Base-by-base conservation (phyloP, 2,113 vertebrate genomes). In the Athene noctua region DNA sequence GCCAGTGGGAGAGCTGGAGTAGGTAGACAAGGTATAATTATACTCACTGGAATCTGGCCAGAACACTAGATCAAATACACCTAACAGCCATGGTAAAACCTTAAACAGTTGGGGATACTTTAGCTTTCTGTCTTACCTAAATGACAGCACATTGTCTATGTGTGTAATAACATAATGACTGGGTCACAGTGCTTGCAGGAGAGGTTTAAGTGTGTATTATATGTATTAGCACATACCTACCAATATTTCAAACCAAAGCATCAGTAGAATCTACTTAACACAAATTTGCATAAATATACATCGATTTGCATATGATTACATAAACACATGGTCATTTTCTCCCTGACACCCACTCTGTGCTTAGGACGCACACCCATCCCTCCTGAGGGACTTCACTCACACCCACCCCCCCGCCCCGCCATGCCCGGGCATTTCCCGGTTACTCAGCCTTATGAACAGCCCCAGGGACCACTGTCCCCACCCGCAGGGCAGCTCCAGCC, bases 211-310 rank as follows among this genome's bases (percentile, higher is more conserved):
- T 5, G 6, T 36, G 21, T 72, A 34, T 92, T 52, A 30, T 27
- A 75, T 29, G 17, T 25, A 54, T 74, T 78, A 91, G 52, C 44
- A 47, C 68, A 63, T 16, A 92, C 81, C 58, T 87, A 89, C 65
- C 44, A 59, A 65, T 75, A 78, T 68, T 74, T 67, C 38, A 86
- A 96, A 74, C 36, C 42, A 38, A 55, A 92, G 25, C 80, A 74
- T 55, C 68, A 58, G 70, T 44, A 72, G 93, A 86, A 92, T 87
- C 61, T 67, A 61, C 77, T 97, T 96, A 95, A 74, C 80, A 79
- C 78, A 71, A 7, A 92, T 92, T 87, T 94, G 49, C 93, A 97
- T 96, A 74, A 81, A 96, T 94, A 85, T 81, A 63, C 80, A 91
- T 63, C 7, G 0, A 63, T 97, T 94, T 94, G 57, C 93, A 92